phyloP scores from a whole-genome alignment of 1,140 invertebrate species.

The Chrysopa pallens region DNA sequence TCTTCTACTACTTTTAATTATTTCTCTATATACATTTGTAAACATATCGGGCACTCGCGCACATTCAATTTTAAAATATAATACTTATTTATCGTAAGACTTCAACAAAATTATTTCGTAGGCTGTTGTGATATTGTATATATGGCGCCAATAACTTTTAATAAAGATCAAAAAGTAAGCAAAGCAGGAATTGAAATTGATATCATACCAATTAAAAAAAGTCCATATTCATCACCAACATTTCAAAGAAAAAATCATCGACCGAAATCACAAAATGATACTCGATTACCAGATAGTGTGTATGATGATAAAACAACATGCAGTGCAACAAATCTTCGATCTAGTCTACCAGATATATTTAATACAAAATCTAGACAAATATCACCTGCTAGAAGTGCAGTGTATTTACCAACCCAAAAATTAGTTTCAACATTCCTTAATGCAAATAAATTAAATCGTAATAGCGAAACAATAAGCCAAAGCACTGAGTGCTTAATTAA shows the following conservation, averaged over 20 bases:
- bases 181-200: slow-evolving; percentile 22
- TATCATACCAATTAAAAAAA: slow-evolving; percentile 20
- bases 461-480: too few relatives aligned
- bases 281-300: slow-evolving; percentile 6
- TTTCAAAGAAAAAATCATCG: slow-evolving; percentile 9
- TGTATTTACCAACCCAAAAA: too few relatives aligned
- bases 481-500: too few relatives aligned
- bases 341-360: too few relatives aligned
- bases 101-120: background rate
- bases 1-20: too few relatives aligned
- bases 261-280: slow-evolving; percentile 16
- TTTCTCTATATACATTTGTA: slow-evolving; percentile 1
- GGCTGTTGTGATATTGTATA: slow-evolving; percentile 12
- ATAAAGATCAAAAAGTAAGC: slow-evolving; percentile 21
- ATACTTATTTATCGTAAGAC: slow-evolving; percentile 1
- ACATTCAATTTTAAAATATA: slow-evolving; percentile 4
- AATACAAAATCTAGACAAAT: too few relatives aligned
- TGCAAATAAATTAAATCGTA: too few relatives aligned
- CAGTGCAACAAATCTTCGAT: too few relatives aligned
- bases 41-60: slow-evolving; percentile 18
- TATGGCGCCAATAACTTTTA: slow-evolving; percentile 23
- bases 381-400: too few relatives aligned
- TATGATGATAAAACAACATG: too few relatives aligned
- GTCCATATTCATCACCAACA: slow-evolving; percentile 17
- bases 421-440: too few relatives aligned